These are phyloP conservation scores for Oithona nana DNA, from an alignment of 2,888 invertebrate species.

Conservation along the genomic window DNA sequence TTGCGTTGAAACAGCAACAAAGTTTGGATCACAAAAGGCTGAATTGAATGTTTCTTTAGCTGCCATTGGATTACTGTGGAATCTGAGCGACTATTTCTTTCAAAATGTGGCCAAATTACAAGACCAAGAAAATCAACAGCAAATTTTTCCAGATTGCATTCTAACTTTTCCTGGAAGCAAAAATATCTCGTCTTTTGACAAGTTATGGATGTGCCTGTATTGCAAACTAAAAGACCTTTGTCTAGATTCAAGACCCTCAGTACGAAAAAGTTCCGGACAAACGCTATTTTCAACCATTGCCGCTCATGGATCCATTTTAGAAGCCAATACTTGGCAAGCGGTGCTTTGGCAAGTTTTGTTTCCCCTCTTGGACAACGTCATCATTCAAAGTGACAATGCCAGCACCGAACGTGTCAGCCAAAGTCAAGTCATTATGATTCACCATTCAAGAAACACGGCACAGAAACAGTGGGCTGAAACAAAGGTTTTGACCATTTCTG, in stretches of 20 bases:
- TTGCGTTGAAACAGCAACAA: conserved; percentile 77
- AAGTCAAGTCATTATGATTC: conserved; percentile 83
- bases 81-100: conserved; percentile 90
- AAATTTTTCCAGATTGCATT: conserved; percentile 47
- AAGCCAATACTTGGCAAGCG: conserved; percentile 39
- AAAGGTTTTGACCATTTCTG: conserved; percentile 66
- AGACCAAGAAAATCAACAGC: conserved; percentile 47
- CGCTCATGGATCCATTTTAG: conserved; percentile 74
- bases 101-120: conserved; percentile 75
- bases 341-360: conserved; percentile 88
- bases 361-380: conserved; percentile 79
- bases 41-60: conserved; percentile 93
- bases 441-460: conserved; percentile 93
- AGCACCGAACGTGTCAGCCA: conserved; percentile 55
- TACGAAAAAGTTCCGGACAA: conserved; percentile 88
- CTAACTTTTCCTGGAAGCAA: conserved; percentile 48
- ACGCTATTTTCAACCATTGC: conserved; percentile 93
- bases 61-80: conserved; percentile 95
- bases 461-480: conserved; percentile 99
- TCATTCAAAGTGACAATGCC: conserved; percentile 35
- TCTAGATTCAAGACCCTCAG: conserved; percentile 83
- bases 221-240: conserved; percentile 70
- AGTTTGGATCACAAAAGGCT: conserved; percentile 86
- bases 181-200: conserved; percentile 71
- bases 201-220: conserved; percentile 89